phyloP scores from a whole-genome alignment of 1,140 invertebrate genomes.

The Dermatophagoides farinae region DNA sequence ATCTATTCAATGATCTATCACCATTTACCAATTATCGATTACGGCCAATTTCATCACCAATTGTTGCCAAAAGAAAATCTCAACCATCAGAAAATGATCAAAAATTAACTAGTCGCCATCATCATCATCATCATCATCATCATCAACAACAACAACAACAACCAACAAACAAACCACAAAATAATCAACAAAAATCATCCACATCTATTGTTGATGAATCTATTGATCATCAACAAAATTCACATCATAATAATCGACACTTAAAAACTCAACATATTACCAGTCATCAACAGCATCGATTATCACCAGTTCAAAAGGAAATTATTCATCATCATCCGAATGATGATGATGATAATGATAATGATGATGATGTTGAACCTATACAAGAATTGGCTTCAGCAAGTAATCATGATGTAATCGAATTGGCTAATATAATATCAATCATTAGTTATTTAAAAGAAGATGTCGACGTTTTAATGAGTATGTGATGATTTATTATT shows the following conservation, averaged over 20 bases:
- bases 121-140: neutral
- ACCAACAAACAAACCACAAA: neutral
- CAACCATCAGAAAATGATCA: too few relatives aligned
- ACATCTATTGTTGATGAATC: too few relatives aligned
- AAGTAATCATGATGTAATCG: neutral
- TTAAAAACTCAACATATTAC: neutral
- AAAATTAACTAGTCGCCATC: neutral
- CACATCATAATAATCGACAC: neutral
- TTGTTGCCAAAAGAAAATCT: too few relatives aligned
- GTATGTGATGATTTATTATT: slow-evolving; percentile 1
- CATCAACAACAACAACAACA: neutral
- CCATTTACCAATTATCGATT: too few relatives aligned
- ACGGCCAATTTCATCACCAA: too few relatives aligned
- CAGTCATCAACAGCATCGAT: neutral
- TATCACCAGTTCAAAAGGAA: neutral
- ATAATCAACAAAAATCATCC: neutral
- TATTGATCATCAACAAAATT: neutral
- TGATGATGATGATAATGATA: neutral
- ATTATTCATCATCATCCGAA: neutral
- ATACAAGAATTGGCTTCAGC: neutral
- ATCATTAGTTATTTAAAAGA: slow-evolving; percentile 5
- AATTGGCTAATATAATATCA: neutral
- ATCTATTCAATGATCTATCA: too few relatives aligned
- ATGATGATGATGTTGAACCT: neutral
- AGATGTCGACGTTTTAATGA: slow-evolving; percentile 12